Conservation (phyloP, 2,113 vertebrate species). For the Hemiscyllium ocellatum region DNA sequence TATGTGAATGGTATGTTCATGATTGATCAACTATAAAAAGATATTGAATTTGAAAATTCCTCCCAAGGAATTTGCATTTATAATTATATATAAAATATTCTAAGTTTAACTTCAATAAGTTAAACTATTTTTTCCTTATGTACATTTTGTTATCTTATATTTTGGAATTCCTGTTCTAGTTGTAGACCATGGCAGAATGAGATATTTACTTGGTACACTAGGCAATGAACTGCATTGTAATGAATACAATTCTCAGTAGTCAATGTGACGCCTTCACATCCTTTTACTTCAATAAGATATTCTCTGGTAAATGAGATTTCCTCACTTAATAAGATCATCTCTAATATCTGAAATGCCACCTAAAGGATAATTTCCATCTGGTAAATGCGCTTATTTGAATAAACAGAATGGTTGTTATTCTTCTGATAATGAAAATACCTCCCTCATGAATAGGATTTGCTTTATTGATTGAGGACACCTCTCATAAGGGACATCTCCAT, state of each 20-base stretch:
- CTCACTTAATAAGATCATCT: not conserved
- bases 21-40: not conserved
- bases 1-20: not conserved
- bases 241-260: not conserved
- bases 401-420: not conserved
- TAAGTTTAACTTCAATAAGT: not conserved
- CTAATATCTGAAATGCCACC: not conserved
- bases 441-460: not conserved
- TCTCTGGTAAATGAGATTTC: not conserved
- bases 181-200: not conserved
- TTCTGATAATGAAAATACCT: not conserved
- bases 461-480: too few species aligned
- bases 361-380: not conserved
- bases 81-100: not conserved
- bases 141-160: not conserved
- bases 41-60: not conserved
- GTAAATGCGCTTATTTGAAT: not conserved
- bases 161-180: not conserved
- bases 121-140: not conserved
- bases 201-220: not conserved
- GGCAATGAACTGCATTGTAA: not conserved
- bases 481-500: too few species aligned
- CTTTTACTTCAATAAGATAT: not conserved
- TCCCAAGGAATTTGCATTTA: not conserved
- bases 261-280: not conserved